Evolutionary conservation across 1,140 invertebrate genomes (phyloP).

Genomic region (Caenorhabditis tropicalis): DNA sequence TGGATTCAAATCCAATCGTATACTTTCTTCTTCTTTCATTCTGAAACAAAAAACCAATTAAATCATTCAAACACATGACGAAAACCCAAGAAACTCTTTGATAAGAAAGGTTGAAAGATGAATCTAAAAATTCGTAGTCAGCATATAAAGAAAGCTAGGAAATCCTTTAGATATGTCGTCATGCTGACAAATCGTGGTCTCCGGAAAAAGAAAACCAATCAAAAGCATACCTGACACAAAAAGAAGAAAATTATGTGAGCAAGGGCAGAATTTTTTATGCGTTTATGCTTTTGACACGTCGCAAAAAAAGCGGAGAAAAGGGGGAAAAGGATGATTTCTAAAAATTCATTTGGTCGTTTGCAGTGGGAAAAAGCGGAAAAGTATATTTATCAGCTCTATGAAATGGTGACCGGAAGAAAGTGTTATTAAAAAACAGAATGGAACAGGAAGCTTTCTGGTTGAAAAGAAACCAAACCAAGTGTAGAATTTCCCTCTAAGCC

Average conservation of each 20-base stretch:
- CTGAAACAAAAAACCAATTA: background rate
- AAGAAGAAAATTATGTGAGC: slow-evolving; percentile 2
- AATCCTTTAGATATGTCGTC: background rate
- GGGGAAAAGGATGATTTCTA: background rate
- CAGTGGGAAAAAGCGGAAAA: background rate
- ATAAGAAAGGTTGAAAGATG: slow-evolving; percentile 27
- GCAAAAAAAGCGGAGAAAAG: background rate
- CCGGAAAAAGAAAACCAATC: background rate
- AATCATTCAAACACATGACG: background rate
- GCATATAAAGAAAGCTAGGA: background rate
- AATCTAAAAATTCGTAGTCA: background rate
- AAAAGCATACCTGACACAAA: background rate
- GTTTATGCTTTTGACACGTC: background rate
- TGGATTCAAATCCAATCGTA: background rate
- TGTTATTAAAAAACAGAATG: too few species aligned
- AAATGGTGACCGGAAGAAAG: background rate
- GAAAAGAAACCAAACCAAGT: background rate
- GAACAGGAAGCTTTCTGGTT: background rate
- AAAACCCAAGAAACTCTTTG: too few species aligned
- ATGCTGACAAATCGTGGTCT: background rate
- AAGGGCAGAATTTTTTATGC: background rate
- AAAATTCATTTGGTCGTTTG: too few species aligned
- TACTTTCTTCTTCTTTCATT: background rate
- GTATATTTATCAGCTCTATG: background rate
- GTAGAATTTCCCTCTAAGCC: background rate